These are phyloP conservation scores for Chloropsis cyanopogon DNA, from an alignment of 2,113 vertebrate genomes.

Conservation along the genomic window DNA sequence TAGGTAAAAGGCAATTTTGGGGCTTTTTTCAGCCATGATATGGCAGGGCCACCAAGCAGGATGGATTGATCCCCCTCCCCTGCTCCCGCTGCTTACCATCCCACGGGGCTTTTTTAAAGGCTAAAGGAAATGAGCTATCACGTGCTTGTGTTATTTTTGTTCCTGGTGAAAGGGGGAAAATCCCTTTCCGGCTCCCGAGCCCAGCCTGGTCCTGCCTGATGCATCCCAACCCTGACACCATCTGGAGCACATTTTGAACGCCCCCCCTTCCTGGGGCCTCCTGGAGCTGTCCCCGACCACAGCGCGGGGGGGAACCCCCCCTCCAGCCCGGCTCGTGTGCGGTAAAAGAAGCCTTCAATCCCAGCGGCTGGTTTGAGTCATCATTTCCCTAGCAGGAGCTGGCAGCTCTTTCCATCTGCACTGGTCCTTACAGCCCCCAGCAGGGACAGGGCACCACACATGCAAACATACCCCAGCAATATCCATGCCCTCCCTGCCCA, in stretches of 20 bases:
- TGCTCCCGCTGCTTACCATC: background rate
- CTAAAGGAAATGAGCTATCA: background rate
- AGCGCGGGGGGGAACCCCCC: background rate
- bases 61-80: background rate
- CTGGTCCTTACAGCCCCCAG: background rate
- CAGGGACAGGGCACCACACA: background rate
- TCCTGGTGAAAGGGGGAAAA: background rate
- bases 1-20: background rate
- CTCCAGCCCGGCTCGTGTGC: background rate
- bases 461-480: background rate
- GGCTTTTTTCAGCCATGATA: background rate
- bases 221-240: background rate
- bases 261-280: background rate
- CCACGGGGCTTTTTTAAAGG: background rate
- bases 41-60: background rate
- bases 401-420: background rate
- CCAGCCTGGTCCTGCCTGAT: background rate
- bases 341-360: background rate
- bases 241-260: background rate
- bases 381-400: background rate
- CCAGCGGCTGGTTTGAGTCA: background rate
- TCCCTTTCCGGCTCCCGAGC: constrained; percentile 14
- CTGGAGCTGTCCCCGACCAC: background rate
- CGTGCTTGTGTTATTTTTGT: background rate
- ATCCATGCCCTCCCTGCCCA: background rate